Conservation (phyloP, 1,140 invertebrate genomes). For the Seison nebaliae region DNA sequence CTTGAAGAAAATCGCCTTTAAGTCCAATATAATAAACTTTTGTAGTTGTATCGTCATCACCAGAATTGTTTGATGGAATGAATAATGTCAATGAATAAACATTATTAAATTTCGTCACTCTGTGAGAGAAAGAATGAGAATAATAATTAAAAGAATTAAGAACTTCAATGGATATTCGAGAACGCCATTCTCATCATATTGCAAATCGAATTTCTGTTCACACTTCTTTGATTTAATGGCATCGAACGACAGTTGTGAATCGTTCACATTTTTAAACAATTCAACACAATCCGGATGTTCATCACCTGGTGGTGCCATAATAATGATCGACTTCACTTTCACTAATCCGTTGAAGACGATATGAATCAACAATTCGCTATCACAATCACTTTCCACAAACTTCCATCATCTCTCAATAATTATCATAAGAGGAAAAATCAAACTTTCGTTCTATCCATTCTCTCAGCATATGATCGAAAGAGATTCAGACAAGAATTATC, state of each 20-base stretch:
- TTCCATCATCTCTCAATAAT: conserved; percentile 23
- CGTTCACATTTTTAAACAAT: conserved; percentile 49
- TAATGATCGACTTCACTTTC: conserved; percentile 68
- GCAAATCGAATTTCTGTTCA: conserved; percentile 70
- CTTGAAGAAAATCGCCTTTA: conserved; percentile 60
- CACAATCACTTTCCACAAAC: conserved; percentile 74
- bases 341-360: conserved; percentile 65
- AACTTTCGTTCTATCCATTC: conserved; percentile 46
- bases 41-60: conserved; percentile 37
- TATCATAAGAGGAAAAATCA: conserved; percentile 12
- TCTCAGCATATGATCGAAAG: conserved; percentile 68
- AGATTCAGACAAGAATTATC: conserved; percentile 58
- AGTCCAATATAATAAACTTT: conserved; percentile 73
- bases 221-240: conserved; percentile 36
- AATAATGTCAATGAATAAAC: conserved; percentile 59
- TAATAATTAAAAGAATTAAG: background rate
- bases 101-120: conserved; percentile 60
- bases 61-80: conserved; percentile 59
- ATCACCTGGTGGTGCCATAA: conserved; percentile 55
- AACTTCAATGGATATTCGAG: conserved; percentile 34
- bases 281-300: conserved; percentile 53
- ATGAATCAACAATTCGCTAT: conserved; percentile 73
- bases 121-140: conserved; percentile 28
- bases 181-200: conserved; percentile 44
- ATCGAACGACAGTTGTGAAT: conserved; percentile 73